Base-by-base conservation (phyloP, 30 jellyfish, hydroid and myxozoan species). In the Cassiopea andromeda region DNA sequence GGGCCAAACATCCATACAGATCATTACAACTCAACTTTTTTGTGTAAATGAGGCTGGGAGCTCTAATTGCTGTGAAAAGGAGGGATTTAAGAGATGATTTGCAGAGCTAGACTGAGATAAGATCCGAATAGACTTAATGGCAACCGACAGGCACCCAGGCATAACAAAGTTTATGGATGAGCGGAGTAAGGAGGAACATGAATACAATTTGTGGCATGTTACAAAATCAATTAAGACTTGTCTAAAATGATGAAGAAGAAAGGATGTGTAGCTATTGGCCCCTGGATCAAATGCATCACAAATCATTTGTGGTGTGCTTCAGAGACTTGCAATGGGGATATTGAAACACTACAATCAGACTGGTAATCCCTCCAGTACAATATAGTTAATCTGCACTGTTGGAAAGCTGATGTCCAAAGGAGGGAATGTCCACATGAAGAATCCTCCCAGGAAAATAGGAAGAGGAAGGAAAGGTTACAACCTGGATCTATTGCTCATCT, bases 181-280 rank as follows among this genome's bases (percentile, higher is more conserved):
- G 48, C 46, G 60, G 48, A 15, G 77, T 46, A 50, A 50, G 47
- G 73, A 67, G 54, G 72, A 71, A 44, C 85, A 45, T 69, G 72
- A 66, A 49, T 72, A 69, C 48, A 75, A 83, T 66, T 18, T 72
- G 75, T 83, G 92, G 92, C 92, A 83, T 72, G 72, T 83, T 46
- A 50, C 83, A 83, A 83, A 83, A 69, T 17, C 75, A 8, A 46
- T 80, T 44, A 57, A 44, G 59, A 48, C 18, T 12, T 83, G 14
- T 45, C 38, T 47, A 83, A 83, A 83, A 72, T 43, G 14, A 27
- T 69, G 19, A 83, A 83, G 45, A 47, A 47, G 54, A 83, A 83
- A 69, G 85, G 92, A 9, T 43, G 66, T 70, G 50, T 2, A n/a
- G 83, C 69, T 54, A 18, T 83, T 44, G 49, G 44, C 7, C 17